Conservation (phyloP, 2,113 vertebrate species). For the Bos javanicus region DNA sequence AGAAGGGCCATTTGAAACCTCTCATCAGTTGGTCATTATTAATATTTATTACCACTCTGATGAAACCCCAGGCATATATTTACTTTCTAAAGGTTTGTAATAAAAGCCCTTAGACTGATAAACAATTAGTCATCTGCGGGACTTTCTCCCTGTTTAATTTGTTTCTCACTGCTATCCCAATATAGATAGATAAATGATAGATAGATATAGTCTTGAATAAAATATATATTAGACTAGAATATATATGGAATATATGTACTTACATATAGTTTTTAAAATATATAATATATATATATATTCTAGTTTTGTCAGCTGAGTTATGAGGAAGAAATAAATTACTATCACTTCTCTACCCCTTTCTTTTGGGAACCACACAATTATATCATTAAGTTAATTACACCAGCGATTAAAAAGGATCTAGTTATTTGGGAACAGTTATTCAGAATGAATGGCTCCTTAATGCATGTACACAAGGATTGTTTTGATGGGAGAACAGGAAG, state of each 20-base stretch:
- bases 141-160: constrained; percentile 57
- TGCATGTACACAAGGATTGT: constrained; percentile 80
- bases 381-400: constrained; percentile 88
- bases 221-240: neutral
- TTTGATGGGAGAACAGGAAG: constrained; percentile 81
- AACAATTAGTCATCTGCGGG: constrained; percentile 62
- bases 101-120: constrained; percentile 71
- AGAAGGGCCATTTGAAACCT: constrained; percentile 77
- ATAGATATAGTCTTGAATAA: neutral
- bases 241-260: neutral
- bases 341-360: constrained; percentile 39
- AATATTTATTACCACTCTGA: constrained; percentile 80
- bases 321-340: constrained; percentile 68
- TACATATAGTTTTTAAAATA: constrained; percentile 37
- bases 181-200: neutral
- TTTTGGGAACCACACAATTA: constrained; percentile 78
- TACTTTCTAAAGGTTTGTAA: constrained; percentile 71
- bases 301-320: constrained; percentile 60
- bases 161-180: neutral
- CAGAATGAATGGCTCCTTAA: constrained; percentile 83
- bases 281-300: neutral
- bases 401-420: constrained; percentile 86
- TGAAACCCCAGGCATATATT: constrained; percentile 66
- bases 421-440: constrained; percentile 83
- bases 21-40: constrained; percentile 75